These are phyloP conservation scores for Zhuqinia jingwanae DNA, from an alignment of 2,888 invertebrate species.

Conservation along the genomic window DNA sequence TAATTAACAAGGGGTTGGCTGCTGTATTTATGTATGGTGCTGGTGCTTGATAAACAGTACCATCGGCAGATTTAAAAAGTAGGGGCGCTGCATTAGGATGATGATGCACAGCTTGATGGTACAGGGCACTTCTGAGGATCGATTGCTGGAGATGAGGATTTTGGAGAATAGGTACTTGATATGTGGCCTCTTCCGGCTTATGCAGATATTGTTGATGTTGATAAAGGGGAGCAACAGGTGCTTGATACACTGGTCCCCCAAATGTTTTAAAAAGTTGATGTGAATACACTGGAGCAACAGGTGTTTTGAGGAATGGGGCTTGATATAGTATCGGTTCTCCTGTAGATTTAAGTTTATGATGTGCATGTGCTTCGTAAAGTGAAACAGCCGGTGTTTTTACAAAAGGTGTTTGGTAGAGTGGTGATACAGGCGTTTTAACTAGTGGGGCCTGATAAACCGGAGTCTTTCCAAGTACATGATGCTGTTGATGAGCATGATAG, in stretches of 20 bases:
- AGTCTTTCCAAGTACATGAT: neutral
- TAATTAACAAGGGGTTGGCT: neutral
- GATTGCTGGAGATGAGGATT: neutral
- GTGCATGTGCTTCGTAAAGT: neutral
- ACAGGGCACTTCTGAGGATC: neutral
- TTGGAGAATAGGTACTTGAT: constrained; percentile 2
- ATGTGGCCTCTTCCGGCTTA: neutral
- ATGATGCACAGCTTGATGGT: too few species aligned
- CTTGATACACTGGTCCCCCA: neutral
- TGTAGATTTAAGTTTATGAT: neutral
- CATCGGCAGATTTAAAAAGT: neutral
- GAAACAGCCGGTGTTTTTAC: neutral
- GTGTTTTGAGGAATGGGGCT: neutral
- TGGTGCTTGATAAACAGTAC: neutral
- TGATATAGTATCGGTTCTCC: neutral
- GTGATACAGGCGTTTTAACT: neutral
- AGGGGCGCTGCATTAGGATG: neutral
- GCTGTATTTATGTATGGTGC: neutral
- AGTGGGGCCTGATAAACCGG: neutral
- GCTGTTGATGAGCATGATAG: neutral
- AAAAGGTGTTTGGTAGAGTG: neutral
- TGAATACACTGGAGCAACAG: neutral
- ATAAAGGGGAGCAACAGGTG: neutral
- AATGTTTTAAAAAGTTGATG: neutral
- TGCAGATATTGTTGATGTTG: neutral